Evolutionary conservation across 2,113 vertebrate species (phyloP), one percentile per base, ranked within the genome.

Genomic region (Elephantulus edwardii): DNA sequence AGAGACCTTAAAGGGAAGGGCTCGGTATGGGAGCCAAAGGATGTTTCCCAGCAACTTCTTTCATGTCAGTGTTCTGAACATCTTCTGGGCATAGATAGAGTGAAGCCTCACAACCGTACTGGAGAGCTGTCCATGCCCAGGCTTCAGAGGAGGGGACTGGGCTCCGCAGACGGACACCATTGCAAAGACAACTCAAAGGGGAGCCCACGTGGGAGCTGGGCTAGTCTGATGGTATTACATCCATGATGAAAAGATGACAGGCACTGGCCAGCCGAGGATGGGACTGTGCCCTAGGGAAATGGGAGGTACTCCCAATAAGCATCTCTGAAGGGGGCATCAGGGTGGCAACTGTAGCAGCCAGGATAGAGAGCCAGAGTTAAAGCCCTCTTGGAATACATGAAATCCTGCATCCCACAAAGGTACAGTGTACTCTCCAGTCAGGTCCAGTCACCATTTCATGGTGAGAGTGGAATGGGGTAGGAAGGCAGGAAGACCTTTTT

Each of bases 131-230:
- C 0, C 7, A 5, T 3, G 2, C 9, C 81, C 79, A 13, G 42
- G 24, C 70, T 28, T 3, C 2, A 26, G 35, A 28, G 66, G 30
- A 17, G 6, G 54, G 48, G 26, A 9, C 8, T 0, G 26, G 60
- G 56, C 26, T 44, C 14, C 24, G 5, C 8, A 14, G 40, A n/a
- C 33, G 4, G 1, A 42, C 9, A 24, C 2, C 1, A 9, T 6
- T 1, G 20, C 83, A 74, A 19, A 68, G 35, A 6, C 5, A 0
- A n/a, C 46, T 3, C 0, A 1, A 0, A 24, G 33, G 1, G 4
- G 30, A 71, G 26, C 40, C 70, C 22, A 56, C 20, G 10, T 38
- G 24, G 8, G 56, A 68, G 46, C 13, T 38, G 8, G 1, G 24
- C 1, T 3, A 8, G 38, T 19, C 50, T 24, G 20, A 35, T 14